Evolutionary conservation across 2,888 invertebrate species (phyloP).

Genomic region (Cinara cedri): DNA sequence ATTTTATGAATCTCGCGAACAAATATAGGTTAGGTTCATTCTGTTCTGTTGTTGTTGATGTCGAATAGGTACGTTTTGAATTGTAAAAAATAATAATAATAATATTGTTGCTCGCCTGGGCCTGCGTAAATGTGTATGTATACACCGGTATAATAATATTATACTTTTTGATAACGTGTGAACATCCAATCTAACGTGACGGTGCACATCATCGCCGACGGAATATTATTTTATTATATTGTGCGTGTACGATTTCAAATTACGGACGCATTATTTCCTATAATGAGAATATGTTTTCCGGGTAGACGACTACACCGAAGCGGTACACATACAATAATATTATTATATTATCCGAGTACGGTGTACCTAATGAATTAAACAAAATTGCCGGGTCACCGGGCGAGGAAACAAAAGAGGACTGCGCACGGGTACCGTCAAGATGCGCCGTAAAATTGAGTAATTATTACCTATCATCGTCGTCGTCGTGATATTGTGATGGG

Average conservation of each 20-base stretch:
- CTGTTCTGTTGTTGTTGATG: too few species aligned
- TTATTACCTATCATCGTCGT: too few species aligned
- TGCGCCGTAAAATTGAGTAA: too few species aligned
- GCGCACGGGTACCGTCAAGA: too few species aligned
- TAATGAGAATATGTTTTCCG: conserved; percentile 31
- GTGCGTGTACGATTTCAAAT: conserved; percentile 21
- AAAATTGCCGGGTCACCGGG: background rate
- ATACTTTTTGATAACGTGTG: conserved; percentile 19
- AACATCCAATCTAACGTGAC: conserved; percentile 8
- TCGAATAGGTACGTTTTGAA: too few species aligned
- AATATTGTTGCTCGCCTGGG: background rate
- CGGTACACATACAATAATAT: too few species aligned
- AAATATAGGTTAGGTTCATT: too few species aligned
- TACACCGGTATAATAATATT: background rate
- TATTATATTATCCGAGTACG: too few species aligned
- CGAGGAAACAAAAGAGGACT: background rate
- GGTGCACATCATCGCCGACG: background rate
- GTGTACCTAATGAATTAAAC: background rate
- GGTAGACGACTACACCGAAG: background rate
- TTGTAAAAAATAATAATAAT: too few species aligned
- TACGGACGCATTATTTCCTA: conserved; percentile 2
- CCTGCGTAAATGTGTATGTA: too few species aligned
- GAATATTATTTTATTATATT: background rate
- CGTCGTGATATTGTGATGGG: too few species aligned
- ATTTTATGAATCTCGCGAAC: too few species aligned